phyloP scores from a whole-genome alignment of 2,113 vertebrate genomes.

The Tetraodon nigroviridis region DNA sequence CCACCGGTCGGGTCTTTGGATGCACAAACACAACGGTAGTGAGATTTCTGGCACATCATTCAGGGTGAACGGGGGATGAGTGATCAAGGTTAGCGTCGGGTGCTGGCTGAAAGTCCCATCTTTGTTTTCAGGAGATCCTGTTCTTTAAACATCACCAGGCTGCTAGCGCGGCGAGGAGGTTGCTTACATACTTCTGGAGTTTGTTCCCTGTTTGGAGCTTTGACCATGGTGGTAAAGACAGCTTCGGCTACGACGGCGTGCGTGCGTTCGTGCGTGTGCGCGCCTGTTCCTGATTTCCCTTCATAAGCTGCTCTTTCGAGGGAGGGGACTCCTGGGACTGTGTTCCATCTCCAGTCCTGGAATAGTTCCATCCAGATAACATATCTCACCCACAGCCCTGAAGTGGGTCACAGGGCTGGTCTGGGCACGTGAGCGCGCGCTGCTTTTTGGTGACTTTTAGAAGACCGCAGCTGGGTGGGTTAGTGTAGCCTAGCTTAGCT shows the following conservation, averaged over 20 bases:
- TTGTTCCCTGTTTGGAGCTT: too few species aligned
- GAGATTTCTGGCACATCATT: conserved; percentile 25
- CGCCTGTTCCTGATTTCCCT: neutral
- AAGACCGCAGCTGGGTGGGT: neutral
- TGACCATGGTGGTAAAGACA: too few species aligned
- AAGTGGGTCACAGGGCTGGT: conserved; percentile 45
- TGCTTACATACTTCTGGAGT: too few species aligned
- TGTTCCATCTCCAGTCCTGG: conserved; percentile 20
- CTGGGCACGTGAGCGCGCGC: neutral
- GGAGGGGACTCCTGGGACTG: conserved; percentile 1
- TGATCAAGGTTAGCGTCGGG: conserved; percentile 10
- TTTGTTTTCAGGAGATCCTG: too few species aligned
- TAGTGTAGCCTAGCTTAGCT: conserved; percentile 10
- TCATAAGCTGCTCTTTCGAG: conserved; percentile 1
- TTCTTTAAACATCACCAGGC: too few species aligned
- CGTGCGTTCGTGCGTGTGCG: too few species aligned
- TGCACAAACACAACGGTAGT: neutral
- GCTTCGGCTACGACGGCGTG: too few species aligned
- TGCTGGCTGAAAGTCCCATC: conserved; percentile 3
- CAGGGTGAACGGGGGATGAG: conserved; percentile 10
- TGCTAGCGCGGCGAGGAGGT: too few species aligned
- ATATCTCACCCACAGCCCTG: conserved; percentile 39
- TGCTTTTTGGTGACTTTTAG: neutral
- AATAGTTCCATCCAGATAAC: conserved; percentile 49
- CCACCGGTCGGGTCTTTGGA: too few species aligned